Conservation (phyloP, 2,888 invertebrate species). For the Deilephila elpenor region DNA sequence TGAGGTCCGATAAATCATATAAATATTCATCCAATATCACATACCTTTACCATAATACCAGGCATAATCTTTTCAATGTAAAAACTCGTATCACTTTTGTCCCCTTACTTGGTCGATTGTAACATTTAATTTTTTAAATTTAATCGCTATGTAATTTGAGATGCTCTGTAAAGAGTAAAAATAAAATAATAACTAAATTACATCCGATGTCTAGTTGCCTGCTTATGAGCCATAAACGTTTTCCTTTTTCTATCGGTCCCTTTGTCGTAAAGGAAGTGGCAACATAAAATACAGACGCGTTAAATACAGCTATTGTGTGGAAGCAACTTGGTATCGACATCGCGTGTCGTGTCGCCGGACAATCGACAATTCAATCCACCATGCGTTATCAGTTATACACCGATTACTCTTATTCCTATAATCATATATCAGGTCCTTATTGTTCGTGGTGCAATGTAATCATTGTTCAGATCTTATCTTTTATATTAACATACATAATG, state of each 20-base stretch:
- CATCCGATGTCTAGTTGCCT: not conserved
- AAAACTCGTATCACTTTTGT: no score
- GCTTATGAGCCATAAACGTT: conserved; percentile 8
- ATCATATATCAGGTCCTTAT: conserved; percentile 27
- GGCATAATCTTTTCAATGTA: no score
- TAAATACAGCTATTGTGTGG: not conserved
- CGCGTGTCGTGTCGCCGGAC: conserved; percentile 30
- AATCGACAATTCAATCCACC: conserved; percentile 51
- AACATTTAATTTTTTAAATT: no score
- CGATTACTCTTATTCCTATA: conserved; percentile 34
- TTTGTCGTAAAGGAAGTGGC: conserved; percentile 12
- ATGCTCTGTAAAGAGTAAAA: no score
- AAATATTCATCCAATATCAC: no score
- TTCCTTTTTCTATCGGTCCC: not conserved
- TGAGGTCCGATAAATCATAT: no score
- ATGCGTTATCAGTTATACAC: conserved; percentile 37
- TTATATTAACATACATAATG: no score
- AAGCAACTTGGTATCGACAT: not conserved
- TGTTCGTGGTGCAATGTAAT: not conserved
- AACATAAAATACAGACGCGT: conserved; percentile 4
- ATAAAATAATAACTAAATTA: not conserved
- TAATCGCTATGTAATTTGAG: no score
- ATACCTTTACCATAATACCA: no score
- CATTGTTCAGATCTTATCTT: not conserved
- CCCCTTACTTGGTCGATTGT: no score